Conservation (phyloP, 2,888 invertebrate genomes). For the Biston stratarius region DNA sequence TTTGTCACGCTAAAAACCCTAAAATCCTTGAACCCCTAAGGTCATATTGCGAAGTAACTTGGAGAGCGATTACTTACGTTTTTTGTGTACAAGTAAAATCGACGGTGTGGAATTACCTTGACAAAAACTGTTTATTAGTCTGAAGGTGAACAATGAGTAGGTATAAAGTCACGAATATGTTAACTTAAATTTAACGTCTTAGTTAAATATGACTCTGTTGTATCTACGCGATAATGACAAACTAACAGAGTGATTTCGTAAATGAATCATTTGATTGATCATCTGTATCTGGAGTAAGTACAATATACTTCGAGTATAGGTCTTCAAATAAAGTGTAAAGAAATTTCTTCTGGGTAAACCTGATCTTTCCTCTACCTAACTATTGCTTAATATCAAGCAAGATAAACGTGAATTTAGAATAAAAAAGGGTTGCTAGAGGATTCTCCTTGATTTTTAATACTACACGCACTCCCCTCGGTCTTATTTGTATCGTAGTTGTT, state of each 20-base stretch:
- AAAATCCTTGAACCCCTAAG: conserved; percentile 47
- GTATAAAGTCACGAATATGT: conserved; percentile 19
- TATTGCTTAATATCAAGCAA: neutral
- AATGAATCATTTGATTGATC: neutral
- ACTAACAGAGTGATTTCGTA: neutral
- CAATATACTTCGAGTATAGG: too few relatives aligned
- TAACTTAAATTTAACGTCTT: conserved; percentile 9
- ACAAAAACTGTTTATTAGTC: conserved; percentile 33
- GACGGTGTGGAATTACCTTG: conserved; percentile 29
- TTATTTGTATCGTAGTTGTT: neutral
- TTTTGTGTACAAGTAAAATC: conserved; percentile 29
- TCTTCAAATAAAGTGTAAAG: too few relatives aligned
- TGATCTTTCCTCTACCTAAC: neutral
- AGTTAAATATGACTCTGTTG: conserved; percentile 4
- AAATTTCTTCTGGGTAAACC: too few relatives aligned
- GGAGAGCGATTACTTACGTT: conserved; percentile 44
- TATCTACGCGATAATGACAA: neutral
- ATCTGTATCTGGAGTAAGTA: neutral
- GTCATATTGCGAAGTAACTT: conserved; percentile 44
- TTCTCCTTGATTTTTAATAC: too few relatives aligned
- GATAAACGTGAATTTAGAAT: too few relatives aligned
- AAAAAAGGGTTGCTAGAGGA: too few relatives aligned
- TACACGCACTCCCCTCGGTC: neutral
- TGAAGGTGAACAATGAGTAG: conserved; percentile 26
- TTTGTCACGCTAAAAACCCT: conserved; percentile 43